A percentile compares a stretch with the other conserved stretches of the same genome.
Conservation (phyloP, 2,113 vertebrate species). For the Mastomys natalensis region DNA sequence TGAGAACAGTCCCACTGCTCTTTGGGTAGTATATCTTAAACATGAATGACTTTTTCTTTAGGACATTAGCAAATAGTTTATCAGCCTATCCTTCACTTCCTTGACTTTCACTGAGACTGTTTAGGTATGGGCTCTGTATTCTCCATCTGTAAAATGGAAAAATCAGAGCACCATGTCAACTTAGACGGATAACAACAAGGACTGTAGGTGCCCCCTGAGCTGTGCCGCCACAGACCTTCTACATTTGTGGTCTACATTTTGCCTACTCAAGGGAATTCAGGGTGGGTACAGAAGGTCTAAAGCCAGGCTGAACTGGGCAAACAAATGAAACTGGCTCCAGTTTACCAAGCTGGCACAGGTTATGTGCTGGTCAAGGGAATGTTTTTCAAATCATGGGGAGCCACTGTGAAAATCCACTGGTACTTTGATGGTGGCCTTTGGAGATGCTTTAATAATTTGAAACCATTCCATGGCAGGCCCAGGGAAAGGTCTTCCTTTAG, state of each 20-base stretch:
- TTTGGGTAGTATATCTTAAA: slow-evolving; percentile 8
- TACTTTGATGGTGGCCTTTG: slow-evolving; percentile 73
- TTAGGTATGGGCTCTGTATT: background rate
- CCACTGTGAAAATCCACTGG: slow-evolving; percentile 65
- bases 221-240: background rate
- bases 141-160: slow-evolving; percentile 46
- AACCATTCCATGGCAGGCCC: slow-evolving; percentile 66
- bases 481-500: slow-evolving; percentile 63
- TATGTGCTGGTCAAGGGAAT: slow-evolving; percentile 60
- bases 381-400: slow-evolving; percentile 69
- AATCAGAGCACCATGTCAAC: background rate
- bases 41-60: slow-evolving; percentile 46
- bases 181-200: background rate
- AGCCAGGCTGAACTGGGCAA: slow-evolving; percentile 57
- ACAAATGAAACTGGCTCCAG: slow-evolving; percentile 50
- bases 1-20: background rate
- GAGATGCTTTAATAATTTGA: slow-evolving; percentile 71
- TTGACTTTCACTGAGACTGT: background rate
- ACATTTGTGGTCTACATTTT: slow-evolving; percentile 2
- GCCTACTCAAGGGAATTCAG: background rate
- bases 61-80: slow-evolving; percentile 20
- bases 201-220: slow-evolving; percentile 6
- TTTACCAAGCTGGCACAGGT: slow-evolving; percentile 66
- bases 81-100: slow-evolving; percentile 41
- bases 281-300: slow-evolving; percentile 1